A percentile compares a stretch with the other conserved stretches of the same genome.
Conservation (phyloP, 2,797 vertebrate genomes). For the Myotis planiceps region DNA sequence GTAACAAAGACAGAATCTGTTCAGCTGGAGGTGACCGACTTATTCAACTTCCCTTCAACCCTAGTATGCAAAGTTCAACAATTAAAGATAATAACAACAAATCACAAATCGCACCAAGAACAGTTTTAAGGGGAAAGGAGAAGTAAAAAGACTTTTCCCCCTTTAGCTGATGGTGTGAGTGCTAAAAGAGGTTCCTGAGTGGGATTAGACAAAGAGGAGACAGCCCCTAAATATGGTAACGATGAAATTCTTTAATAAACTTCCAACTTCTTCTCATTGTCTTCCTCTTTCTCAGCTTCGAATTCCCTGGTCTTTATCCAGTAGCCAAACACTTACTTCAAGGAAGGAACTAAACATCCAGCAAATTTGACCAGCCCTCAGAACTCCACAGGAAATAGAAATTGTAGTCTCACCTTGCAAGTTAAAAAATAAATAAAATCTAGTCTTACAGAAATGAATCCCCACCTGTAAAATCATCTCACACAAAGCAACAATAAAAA, state of each 20-base stretch:
- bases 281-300: neutral
- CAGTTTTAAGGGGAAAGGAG: neutral
- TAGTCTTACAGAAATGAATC: conserved; percentile 20
- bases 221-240: neutral
- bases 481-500: conserved; percentile 1
- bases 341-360: conserved; percentile 13
- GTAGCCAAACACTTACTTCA: conserved; percentile 9
- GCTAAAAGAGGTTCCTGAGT: neutral
- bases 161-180: neutral
- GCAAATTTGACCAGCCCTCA: neutral
- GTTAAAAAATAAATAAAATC: conserved; percentile 3
- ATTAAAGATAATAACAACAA: conserved; percentile 57
- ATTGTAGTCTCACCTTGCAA: neutral
- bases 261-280: neutral
- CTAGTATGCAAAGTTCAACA: neutral
- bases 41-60: conserved; percentile 4
- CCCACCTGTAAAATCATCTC: neutral
- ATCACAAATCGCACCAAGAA: conserved; percentile 40
- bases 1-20: conserved; percentile 47
- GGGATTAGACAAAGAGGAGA: neutral
- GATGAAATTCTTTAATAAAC: neutral
- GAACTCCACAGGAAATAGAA: conserved; percentile 9
- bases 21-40: neutral
- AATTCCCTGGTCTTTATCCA: neutral
- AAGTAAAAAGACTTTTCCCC: neutral